Base-by-base conservation (phyloP, 2,113 vertebrate genomes). In the Budorcas taxicolor region DNA sequence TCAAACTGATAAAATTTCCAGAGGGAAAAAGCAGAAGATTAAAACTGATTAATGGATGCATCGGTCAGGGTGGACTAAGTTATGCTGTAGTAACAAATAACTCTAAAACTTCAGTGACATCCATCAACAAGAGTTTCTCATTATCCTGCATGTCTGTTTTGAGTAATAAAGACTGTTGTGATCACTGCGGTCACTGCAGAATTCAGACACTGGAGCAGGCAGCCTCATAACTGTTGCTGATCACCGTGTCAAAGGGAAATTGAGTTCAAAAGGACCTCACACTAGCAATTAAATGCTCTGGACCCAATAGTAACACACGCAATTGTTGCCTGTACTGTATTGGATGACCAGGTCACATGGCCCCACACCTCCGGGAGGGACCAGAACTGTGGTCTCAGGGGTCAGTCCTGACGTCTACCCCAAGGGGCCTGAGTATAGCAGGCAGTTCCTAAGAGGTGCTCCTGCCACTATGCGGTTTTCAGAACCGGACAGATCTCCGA, bases 281-380 rank as follows among this genome's bases (percentile, higher is more conserved):
- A n/a, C 10, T 7, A 62, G 50, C 31, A 92, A 33, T 25, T 45
- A 87, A 74, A 45, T 83, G 29, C 5, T 84, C 29, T 71, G 53
- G 71, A 74, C 25, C 3, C 29, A 50, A 11, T 0, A 57, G 23
- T 13, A n/a, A 50, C 17, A n/a, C 7, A 6, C 1, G 1, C 1
- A 21, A 31, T 23, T 55, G 86, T 52, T 96, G 50, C 9, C 7
- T 5, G 27, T 7, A 58, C 0, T 16, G 36, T 36, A 40, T 5
- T 29, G 11, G 43, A 15, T 36, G 33, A 84, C 50, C 57, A n/a
- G 21, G 23, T 60, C 12, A 9, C 29, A 6, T 43, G 81, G 2
- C 5, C 7, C 19, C 23, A 47, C 43, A n/a, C 2, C 2, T 31
- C 53, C 2, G 3, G 0, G 40, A 90, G 13, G 14, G 16, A 12